Percentiles rank a stretch among this genome's conserved stretches.
Conservation (phyloP, 2,797 vertebrate species). For the Sternotherus odoratus region DNA sequence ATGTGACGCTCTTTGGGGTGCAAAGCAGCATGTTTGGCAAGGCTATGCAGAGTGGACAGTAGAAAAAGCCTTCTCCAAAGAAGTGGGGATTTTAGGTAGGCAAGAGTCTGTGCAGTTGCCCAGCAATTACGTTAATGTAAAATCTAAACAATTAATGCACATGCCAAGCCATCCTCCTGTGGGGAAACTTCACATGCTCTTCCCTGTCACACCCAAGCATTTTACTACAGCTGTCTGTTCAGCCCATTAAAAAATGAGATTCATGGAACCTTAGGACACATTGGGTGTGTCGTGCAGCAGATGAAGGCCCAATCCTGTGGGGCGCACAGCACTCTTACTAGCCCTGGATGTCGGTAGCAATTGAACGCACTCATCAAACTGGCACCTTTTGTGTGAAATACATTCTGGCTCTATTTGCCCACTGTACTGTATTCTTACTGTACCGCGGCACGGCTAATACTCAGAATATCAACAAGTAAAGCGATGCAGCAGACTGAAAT, state of each 20-base stretch:
- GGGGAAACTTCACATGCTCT: not conserved
- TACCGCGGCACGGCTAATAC: not conserved
- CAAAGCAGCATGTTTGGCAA: not conserved
- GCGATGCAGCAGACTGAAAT: no score
- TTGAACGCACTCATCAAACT: not conserved
- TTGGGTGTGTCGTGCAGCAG: not conserved
- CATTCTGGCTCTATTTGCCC: not conserved
- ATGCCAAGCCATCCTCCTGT: not conserved
- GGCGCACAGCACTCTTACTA: not conserved
- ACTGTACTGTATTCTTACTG: not conserved
- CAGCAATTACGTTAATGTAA: not conserved
- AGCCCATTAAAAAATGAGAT: not conserved
- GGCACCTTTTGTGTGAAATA: not conserved
- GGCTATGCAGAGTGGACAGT: not conserved
- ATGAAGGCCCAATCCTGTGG: not conserved
- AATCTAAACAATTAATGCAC: no score
- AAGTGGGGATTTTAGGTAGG: not conserved
- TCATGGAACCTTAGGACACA: not conserved
- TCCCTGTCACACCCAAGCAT: not conserved
- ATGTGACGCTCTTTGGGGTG: not conserved
- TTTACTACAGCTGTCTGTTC: not conserved
- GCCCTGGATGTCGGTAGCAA: not conserved
- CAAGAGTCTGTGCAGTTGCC: not conserved
- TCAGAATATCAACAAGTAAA: not conserved
- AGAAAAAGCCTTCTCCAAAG: not conserved